Conservation (phyloP, 2,888 invertebrate genomes). For the Spilosoma lubricipeda region DNA sequence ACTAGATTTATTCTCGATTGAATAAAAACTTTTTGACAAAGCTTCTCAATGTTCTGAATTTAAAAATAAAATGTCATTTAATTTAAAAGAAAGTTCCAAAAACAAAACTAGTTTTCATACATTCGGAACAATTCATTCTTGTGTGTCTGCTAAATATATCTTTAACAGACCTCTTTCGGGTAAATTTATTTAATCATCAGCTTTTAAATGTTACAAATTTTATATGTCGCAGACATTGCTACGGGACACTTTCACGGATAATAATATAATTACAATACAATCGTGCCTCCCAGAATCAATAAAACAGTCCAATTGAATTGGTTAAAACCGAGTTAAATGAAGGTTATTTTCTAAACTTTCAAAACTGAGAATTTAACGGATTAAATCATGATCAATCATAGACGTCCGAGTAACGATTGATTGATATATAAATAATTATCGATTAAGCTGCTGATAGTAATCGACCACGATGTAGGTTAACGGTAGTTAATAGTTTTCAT, state of each 20-base stretch:
- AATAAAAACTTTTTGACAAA: conserved; percentile 1
- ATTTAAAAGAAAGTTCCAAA: background rate
- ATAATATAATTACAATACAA: background rate
- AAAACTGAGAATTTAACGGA: conserved; percentile 13
- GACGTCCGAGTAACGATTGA: conserved; percentile 6
- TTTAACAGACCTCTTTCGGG: background rate
- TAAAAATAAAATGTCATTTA: background rate
- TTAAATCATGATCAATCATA: conserved; percentile 10
- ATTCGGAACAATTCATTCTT: background rate
- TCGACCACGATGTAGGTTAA: conserved; percentile 12
- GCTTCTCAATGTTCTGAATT: background rate
- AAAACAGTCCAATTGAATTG: background rate
- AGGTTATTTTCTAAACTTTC: conserved; percentile 2
- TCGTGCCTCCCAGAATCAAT: conserved; percentile 1
- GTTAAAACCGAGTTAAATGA: background rate
- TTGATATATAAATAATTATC: conserved; percentile 16
- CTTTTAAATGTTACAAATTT: background rate
- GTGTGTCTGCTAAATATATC: background rate
- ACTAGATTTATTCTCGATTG: conserved; percentile 26
- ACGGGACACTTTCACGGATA: background rate
- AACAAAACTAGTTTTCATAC: background rate
- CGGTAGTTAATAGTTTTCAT: conserved; percentile 12
- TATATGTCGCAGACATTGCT: background rate
- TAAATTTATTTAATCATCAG: background rate
- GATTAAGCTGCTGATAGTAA: conserved; percentile 18